phyloP scores from a whole-genome alignment of 2,113 vertebrate species.

The Nymphicus hollandicus region DNA sequence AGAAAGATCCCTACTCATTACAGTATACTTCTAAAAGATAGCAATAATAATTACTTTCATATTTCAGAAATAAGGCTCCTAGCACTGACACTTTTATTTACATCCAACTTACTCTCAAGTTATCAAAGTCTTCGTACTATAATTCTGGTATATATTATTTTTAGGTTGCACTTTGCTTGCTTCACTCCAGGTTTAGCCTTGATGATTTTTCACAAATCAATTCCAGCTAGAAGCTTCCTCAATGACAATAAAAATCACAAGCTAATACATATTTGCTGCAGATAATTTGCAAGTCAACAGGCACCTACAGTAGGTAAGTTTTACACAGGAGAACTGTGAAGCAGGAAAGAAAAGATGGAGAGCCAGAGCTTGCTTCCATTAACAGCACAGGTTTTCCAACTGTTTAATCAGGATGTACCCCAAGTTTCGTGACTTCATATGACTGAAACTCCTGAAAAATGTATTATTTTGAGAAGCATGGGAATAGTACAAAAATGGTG shows the following conservation, averaged over 20 bases:
- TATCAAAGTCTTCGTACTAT: neutral
- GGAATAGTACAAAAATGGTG: neutral
- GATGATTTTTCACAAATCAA: neutral
- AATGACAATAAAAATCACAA: neutral
- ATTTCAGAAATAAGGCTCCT: neutral
- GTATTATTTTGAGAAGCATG: neutral
- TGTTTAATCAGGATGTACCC: neutral
- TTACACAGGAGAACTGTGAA: neutral
- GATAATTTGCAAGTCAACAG: neutral
- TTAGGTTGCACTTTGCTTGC: neutral
- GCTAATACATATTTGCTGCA: neutral
- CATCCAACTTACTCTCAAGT: neutral
- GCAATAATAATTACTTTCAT: neutral
- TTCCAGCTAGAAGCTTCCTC: neutral
- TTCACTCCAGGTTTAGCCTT: neutral
- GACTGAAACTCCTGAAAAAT: neutral
- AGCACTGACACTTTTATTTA: neutral
- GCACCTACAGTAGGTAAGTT: neutral
- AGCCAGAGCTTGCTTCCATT: neutral
- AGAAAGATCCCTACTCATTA: neutral
- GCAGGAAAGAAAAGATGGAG: neutral
- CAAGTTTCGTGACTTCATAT: neutral
- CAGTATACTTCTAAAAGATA: neutral
- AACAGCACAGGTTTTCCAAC: neutral
- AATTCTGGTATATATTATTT: neutral